Base-by-base conservation (phyloP, 2,888 invertebrate species). In the Epistrophe grossulariae region DNA sequence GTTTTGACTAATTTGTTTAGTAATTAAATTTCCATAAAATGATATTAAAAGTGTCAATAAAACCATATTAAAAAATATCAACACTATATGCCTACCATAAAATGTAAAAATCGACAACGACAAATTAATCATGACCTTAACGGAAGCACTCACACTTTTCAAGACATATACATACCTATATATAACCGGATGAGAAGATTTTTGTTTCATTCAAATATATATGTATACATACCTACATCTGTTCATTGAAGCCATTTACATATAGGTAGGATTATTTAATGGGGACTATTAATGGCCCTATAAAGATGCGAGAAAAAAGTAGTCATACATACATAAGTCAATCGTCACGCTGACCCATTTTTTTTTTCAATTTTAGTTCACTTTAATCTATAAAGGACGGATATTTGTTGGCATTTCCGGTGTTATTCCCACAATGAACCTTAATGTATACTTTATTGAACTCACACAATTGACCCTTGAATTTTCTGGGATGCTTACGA, bases 381-480 rank as follows among this genome's bases (percentile, higher is more conserved):
- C 28, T 31, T 5, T 11, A n/a, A 19, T 48, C 66, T 11, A 48
- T 31, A 17, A 31, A 17, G 66, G 62, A 28, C 48, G 48, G 31
- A 19, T 48, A 35, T n/a, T 48, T 2, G 31, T 48, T 11, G 35
- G 31, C 19, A 50, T 35, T 48, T 80, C 74, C 80, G 80, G 66
- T 50, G 50, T 43, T 31, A 43, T 50, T 43, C 60, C 35, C 43
- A 19, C 19, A 28, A 31, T 55, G 8, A 28, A 71, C 45, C 38
- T 19, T 17, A 43, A 43, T 74, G 52, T 60, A 70, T 24, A 3
- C 43, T 76, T 71, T 62, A 70, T 64, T 76, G 76, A 81, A 81
- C 76, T 62, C 70, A 48, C 50, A 17, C 62, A 64, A 71, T 71
- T 77, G 81, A 77, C 74, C 80, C 74, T 74, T 52, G 50, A 80